phyloP scores from a whole-genome alignment of 2,888 invertebrate species.

The Sceliomorpha sp. region DNA sequence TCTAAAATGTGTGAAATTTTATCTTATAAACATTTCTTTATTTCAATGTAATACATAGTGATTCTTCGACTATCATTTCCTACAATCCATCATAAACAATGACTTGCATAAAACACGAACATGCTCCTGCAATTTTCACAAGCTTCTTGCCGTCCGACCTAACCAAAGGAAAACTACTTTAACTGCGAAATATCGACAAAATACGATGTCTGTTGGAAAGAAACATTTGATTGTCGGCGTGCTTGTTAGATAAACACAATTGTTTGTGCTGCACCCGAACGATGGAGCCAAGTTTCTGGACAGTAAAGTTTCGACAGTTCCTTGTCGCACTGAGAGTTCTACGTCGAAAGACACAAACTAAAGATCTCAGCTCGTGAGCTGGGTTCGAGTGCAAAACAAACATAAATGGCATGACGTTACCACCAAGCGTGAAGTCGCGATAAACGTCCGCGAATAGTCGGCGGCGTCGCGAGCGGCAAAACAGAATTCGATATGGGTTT shows the following conservation, averaged over 20 bases:
- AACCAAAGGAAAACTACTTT: too few relatives aligned
- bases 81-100: too few relatives aligned
- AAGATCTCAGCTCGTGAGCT: constrained; percentile 9
- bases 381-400: constrained; percentile 17
- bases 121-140: too few relatives aligned
- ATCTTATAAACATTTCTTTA: too few relatives aligned
- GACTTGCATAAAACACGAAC: too few relatives aligned
- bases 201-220: neutral
- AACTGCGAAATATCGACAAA: neutral
- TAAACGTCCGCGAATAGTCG: constrained; percentile 55
- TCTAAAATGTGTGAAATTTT: too few relatives aligned
- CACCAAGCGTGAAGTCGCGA: constrained; percentile 59
- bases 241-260: constrained; percentile 1
- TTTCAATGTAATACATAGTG: too few relatives aligned
- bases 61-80: too few relatives aligned
- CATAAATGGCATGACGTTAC: constrained; percentile 22
- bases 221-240: neutral
- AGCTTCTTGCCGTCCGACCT: too few relatives aligned
- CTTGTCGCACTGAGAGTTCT: neutral
- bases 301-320: constrained; percentile 7
- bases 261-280: neutral
- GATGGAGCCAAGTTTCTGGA: constrained; percentile 2
- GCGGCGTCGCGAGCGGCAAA: constrained; percentile 9
- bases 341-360: constrained; percentile 5
- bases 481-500: constrained; percentile 25